A percentile compares a stretch with the other conserved stretches of the same genome.
Conservation (phyloP, 64 coral and sea anemone species). For the Stichodactyla helianthus region DNA sequence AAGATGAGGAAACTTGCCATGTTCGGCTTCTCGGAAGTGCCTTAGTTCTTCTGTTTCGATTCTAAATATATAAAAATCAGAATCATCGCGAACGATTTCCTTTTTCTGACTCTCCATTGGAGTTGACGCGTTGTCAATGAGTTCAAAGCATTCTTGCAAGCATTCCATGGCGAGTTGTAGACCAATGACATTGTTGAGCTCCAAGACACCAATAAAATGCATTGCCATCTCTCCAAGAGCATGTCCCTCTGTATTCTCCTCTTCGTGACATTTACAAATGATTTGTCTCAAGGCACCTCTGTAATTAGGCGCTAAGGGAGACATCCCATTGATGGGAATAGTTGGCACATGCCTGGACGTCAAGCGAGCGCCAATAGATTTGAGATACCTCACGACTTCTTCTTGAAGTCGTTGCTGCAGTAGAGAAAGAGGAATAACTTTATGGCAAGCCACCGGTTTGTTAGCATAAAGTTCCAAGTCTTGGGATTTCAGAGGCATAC, state of each 20-base stretch:
- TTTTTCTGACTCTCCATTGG: slow-evolving; percentile 77
- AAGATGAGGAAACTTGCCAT: slow-evolving; percentile 48
- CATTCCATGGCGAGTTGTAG: slow-evolving; percentile 59
- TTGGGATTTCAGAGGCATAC: slow-evolving; percentile 54
- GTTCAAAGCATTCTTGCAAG: slow-evolving; percentile 67
- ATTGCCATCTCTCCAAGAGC: slow-evolving; percentile 75
- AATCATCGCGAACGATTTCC: neutral
- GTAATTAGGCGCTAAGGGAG: slow-evolving; percentile 29
- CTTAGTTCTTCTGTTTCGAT: slow-evolving; percentile 6
- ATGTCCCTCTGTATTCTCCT: slow-evolving; percentile 50
- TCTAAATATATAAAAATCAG: slow-evolving; percentile 24
- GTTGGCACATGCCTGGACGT: neutral
- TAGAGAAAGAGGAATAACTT: slow-evolving; percentile 39
- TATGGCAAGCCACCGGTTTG: slow-evolving; percentile 52
- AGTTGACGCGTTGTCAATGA: slow-evolving; percentile 55
- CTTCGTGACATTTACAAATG: slow-evolving; percentile 56
- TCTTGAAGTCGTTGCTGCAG: slow-evolving; percentile 44
- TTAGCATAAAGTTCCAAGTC: slow-evolving; percentile 78
- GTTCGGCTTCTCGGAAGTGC: neutral
- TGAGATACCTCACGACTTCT: slow-evolving; percentile 34
- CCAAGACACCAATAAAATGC: slow-evolving; percentile 78
- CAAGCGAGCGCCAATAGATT: neutral
- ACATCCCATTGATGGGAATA: neutral
- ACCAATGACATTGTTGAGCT: slow-evolving; percentile 81
- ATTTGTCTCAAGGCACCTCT: slow-evolving; percentile 62